phyloP scores from a whole-genome alignment of 1,140 invertebrate genomes.

The Drosophila carrolli region DNA sequence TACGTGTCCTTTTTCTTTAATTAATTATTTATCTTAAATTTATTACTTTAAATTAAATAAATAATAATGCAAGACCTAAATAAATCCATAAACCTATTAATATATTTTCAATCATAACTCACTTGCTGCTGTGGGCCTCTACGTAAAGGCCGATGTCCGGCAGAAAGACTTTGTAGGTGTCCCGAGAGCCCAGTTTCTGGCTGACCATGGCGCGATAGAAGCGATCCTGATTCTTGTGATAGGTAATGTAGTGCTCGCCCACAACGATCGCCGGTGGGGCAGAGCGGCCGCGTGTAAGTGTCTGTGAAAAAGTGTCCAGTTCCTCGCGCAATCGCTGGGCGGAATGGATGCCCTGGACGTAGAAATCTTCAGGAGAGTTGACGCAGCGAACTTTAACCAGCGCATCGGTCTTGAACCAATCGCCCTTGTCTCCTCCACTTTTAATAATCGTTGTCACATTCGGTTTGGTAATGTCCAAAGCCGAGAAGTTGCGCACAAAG shows the following conservation, averaged over 20 bases:
- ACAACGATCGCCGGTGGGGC: slow-evolving; percentile 25
- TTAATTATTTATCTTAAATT: too few species aligned
- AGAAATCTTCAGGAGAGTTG: slow-evolving; percentile 55
- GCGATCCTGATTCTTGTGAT: slow-evolving; percentile 8
- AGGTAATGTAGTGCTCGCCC: slow-evolving; percentile 44
- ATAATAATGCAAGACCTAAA: too few species aligned
- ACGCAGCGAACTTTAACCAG: slow-evolving; percentile 38
- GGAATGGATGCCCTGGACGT: slow-evolving; percentile 35
- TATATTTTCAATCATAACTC: slow-evolving; percentile 1
- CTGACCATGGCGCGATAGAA: slow-evolving; percentile 48
- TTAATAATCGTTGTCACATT: not conserved
- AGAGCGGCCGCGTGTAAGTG: not conserved
- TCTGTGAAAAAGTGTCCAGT: slow-evolving; percentile 6
- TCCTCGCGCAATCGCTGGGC: slow-evolving; percentile 19
- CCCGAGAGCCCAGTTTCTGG: slow-evolving; percentile 20
- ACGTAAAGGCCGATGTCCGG: slow-evolving; percentile 45
- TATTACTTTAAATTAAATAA: too few species aligned
- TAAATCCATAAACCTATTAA: too few species aligned
- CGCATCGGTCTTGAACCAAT: slow-evolving; percentile 48
- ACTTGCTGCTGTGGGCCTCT: slow-evolving; percentile 27
- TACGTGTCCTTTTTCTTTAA: too few species aligned
- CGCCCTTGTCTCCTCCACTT: not conserved
- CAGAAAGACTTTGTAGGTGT: slow-evolving; percentile 49
- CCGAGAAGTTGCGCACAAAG: slow-evolving; percentile 25
- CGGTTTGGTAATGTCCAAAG: slow-evolving; percentile 26